Evolutionary conservation across 2,113 vertebrate species (phyloP).

Genomic region (Amblyornis subalaris): DNA sequence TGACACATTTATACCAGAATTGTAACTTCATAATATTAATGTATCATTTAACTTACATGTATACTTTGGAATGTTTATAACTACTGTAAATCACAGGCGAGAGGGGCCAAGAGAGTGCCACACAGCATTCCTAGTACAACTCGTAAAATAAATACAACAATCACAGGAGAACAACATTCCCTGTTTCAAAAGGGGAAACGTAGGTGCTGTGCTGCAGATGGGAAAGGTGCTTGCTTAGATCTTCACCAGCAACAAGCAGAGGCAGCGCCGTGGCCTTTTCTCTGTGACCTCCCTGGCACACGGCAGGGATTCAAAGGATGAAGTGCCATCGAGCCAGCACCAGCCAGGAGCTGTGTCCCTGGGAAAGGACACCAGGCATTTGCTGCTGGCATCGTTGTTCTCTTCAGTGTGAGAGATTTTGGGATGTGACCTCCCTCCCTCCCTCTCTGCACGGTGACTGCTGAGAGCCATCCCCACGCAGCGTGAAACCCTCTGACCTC

Average conservation of each 20-base stretch:
- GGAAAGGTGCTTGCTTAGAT: not conserved
- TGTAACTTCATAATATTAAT: conserved; percentile 70
- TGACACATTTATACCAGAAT: conserved; percentile 72
- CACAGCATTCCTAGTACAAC: conserved; percentile 65
- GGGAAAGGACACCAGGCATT: not conserved
- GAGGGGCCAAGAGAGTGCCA: conserved; percentile 54
- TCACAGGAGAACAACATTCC: conserved; percentile 53
- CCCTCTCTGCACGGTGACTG: not conserved
- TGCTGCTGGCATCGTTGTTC: not conserved
- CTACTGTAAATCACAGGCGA: conserved; percentile 69
- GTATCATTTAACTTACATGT: conserved; percentile 73
- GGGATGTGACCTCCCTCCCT: not conserved
- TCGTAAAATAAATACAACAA: conserved; percentile 72
- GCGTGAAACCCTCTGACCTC: not conserved
- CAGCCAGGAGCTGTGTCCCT: not conserved
- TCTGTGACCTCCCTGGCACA: fast-evolving
- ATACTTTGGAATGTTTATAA: conserved; percentile 77
- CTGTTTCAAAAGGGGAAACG: not conserved
- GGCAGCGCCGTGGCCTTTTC: fast-evolving
- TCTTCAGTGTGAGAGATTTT: not conserved
- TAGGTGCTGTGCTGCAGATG: not conserved
- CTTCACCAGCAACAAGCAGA: not conserved
- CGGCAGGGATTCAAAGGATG: not conserved
- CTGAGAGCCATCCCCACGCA: not conserved
- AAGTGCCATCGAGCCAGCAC: fast-evolving